Evolutionary conservation across 2,113 vertebrate species (phyloP).

Genomic region (Cavia porcellus): DNA sequence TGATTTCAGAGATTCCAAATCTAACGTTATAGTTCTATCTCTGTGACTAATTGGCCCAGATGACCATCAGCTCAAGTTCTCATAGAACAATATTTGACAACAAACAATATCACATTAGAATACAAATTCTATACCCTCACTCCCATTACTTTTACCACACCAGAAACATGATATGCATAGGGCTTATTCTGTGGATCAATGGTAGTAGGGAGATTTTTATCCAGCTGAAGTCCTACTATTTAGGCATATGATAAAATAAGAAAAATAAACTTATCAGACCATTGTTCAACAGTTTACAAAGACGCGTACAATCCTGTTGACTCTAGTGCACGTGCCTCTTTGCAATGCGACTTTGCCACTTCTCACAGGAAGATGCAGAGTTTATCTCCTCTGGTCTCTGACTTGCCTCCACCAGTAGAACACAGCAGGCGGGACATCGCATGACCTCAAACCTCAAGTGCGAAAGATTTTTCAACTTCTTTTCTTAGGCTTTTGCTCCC

Average conservation of each 20-base stretch:
- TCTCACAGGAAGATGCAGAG: not conserved
- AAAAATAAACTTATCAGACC: not conserved
- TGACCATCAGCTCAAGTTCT: not conserved
- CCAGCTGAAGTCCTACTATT: not conserved
- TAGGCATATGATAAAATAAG: not conserved
- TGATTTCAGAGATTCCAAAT: not conserved
- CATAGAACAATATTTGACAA: not conserved
- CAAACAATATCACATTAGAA: not conserved
- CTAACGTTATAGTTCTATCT: not conserved
- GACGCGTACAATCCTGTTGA: not conserved
- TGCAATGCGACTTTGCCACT: not conserved
- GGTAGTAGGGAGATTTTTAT: not conserved
- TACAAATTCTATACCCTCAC: not conserved
- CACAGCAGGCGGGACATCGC: not conserved
- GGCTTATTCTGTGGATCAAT: not conserved
- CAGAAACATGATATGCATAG: not conserved
- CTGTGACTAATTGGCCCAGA: not conserved
- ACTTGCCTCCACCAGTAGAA: not conserved
- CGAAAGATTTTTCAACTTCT: not conserved
- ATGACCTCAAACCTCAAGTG: not conserved
- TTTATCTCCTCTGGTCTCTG: not conserved
- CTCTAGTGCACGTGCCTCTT: not conserved
- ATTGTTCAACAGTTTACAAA: not conserved
- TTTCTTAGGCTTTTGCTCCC: not conserved
- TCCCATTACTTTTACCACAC: not conserved